Evolutionary conservation across 2,113 vertebrate genomes (phyloP).

Genomic region (Lepisosteus osseus): DNA sequence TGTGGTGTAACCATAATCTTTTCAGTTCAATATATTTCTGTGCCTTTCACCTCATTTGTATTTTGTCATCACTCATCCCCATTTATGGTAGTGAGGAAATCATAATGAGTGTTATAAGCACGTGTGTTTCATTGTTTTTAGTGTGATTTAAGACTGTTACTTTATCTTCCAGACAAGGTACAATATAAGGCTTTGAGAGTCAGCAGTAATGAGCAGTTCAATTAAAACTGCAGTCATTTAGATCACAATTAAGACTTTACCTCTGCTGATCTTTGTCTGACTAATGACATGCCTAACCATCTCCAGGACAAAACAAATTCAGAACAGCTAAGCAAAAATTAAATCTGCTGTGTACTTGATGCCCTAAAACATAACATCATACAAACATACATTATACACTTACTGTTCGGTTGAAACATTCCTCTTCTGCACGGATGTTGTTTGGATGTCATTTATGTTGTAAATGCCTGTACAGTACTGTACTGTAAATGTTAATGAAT

Average conservation of each 20-base stretch:
- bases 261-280: not conserved
- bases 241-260: not conserved
- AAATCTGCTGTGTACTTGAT: no score
- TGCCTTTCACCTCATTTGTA: not conserved
- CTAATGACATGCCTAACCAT: not conserved
- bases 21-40: not conserved
- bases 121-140: not conserved
- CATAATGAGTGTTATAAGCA: not conserved
- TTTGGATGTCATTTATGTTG: no score
- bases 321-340: no score
- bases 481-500: no score
- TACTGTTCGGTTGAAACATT: no score
- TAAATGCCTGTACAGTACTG: no score
- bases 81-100: not conserved
- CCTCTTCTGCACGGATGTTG: no score
- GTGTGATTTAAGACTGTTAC: not conserved
- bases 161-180: not conserved
- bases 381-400: no score
- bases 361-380: no score
- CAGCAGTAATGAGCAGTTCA: constrained; percentile 2
- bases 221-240: not conserved
- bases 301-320: not conserved
- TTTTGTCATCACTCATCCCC: not conserved
- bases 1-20: not conserved
- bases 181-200: not conserved